These are phyloP conservation scores for Nasonovia ribisnigri DNA, from an alignment of 2,888 invertebrate genomes.

Conservation along the genomic window DNA sequence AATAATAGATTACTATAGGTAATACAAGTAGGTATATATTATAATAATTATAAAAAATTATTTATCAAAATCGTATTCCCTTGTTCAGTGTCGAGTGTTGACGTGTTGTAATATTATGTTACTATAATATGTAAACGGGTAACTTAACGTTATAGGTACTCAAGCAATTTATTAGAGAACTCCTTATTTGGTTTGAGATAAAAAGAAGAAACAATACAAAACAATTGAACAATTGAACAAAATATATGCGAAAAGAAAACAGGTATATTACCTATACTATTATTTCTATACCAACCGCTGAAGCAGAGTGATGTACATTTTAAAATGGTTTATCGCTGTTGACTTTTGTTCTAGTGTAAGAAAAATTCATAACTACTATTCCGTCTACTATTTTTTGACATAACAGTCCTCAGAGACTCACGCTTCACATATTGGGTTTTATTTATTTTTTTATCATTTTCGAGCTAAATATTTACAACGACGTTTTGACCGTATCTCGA, in stretches of 20 bases:
- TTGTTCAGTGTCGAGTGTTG: not conserved
- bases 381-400: not conserved
- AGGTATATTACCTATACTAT: not conserved
- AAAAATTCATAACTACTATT: not conserved
- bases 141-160: not conserved
- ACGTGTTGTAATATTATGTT: not conserved
- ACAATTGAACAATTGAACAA: not conserved
- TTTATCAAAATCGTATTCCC: not conserved
- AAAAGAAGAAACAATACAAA: not conserved
- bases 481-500: not conserved
- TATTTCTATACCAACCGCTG: not conserved
- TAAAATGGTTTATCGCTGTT: not conserved
- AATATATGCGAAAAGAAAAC: not conserved
- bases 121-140: not conserved
- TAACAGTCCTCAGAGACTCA: not conserved
- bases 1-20: not conserved
- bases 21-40: not conserved
- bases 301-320: not conserved
- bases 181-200: not conserved
- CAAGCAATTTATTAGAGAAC: not conserved
- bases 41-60: no score
- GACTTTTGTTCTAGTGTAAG: not conserved
- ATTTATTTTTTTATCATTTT: not conserved
- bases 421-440: not conserved
- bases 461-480: not conserved